These are phyloP conservation scores for Anthonomus grandis DNA, from an alignment of 1,140 invertebrate species.

Conservation along the genomic window DNA sequence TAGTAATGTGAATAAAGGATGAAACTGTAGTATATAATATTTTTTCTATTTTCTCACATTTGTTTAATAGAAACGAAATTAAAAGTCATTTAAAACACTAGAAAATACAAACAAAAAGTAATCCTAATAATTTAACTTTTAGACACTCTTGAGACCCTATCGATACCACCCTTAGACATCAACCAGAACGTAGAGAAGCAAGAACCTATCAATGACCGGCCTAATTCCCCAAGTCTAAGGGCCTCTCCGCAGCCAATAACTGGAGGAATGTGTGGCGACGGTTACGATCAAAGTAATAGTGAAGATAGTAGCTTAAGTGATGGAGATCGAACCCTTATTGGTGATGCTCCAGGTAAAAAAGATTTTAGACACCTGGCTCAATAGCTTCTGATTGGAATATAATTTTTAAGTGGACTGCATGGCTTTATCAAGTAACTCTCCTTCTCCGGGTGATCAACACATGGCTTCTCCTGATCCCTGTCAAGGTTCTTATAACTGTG, in stretches of 20 bases:
- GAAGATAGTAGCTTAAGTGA: slow-evolving; percentile 77
- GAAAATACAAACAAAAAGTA: too few species aligned
- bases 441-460: slow-evolving; percentile 45
- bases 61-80: too few species aligned
- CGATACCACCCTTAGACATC: slow-evolving; percentile 53
- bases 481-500: slow-evolving; percentile 41
- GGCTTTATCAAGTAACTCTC: slow-evolving; percentile 36
- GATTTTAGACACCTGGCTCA: neutral
- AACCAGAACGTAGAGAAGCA: slow-evolving; percentile 39
- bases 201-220: slow-evolving; percentile 32
- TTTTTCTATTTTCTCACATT: too few species aligned
- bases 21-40: too few species aligned
- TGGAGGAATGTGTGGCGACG: slow-evolving; percentile 36
- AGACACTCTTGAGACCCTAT: slow-evolving; percentile 54
- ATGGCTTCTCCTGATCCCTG: slow-evolving; percentile 44
- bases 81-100: too few species aligned
- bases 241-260: slow-evolving; percentile 37
- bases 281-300: slow-evolving; percentile 64
- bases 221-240: slow-evolving; percentile 33
- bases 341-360: slow-evolving; percentile 55
- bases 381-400: neutral
- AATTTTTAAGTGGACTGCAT: slow-evolving; percentile 37
- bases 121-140: too few species aligned
- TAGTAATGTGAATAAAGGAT: too few species aligned
- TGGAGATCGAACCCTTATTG: slow-evolving; percentile 68